These are phyloP conservation scores for Myotis lucifugus DNA, from an alignment of 2,113 vertebrate genomes.

Conservation along the genomic window DNA sequence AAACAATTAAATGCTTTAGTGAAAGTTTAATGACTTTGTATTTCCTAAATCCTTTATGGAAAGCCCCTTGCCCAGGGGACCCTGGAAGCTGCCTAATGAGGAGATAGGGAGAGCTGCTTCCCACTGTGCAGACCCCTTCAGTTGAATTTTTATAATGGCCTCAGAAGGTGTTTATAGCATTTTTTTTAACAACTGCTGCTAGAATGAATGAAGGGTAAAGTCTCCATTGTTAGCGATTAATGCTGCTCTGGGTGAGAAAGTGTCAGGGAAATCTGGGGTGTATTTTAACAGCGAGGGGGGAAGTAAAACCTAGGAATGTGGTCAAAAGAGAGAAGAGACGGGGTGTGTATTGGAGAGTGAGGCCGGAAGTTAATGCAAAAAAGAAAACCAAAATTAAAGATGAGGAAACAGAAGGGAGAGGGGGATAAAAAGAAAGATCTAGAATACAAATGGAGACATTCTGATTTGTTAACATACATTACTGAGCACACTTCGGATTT, in stretches of 20 bases:
- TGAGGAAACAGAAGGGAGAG: neutral
- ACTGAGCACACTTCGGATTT: neutral
- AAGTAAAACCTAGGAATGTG: neutral
- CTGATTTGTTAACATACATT: neutral
- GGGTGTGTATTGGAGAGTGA: neutral
- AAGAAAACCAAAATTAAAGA: neutral
- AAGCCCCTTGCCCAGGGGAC: slow-evolving; percentile 78
- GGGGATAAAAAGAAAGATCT: neutral
- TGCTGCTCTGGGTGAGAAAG: slow-evolving; percentile 72
- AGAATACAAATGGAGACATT: neutral
- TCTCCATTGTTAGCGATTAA: slow-evolving; percentile 72
- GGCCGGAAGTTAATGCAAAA: neutral
- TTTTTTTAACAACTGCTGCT: slow-evolving; percentile 84
- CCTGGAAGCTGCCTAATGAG: slow-evolving; percentile 85
- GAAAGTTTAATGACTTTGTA: slow-evolving; percentile 84
- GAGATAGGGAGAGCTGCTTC: slow-evolving; percentile 77
- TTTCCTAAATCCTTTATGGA: slow-evolving; percentile 77
- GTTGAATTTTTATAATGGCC: slow-evolving; percentile 84
- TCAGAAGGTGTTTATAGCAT: slow-evolving; percentile 86
- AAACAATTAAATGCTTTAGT: slow-evolving; percentile 83
- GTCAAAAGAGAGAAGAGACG: slow-evolving; percentile 29
- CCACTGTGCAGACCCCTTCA: slow-evolving; percentile 75
- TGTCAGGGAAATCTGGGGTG: slow-evolving; percentile 51
- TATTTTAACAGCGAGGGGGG: slow-evolving; percentile 58
- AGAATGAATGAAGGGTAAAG: slow-evolving; percentile 71